Base-by-base conservation (phyloP, 2,888 invertebrate genomes). In the Pandemis corylana region DNA sequence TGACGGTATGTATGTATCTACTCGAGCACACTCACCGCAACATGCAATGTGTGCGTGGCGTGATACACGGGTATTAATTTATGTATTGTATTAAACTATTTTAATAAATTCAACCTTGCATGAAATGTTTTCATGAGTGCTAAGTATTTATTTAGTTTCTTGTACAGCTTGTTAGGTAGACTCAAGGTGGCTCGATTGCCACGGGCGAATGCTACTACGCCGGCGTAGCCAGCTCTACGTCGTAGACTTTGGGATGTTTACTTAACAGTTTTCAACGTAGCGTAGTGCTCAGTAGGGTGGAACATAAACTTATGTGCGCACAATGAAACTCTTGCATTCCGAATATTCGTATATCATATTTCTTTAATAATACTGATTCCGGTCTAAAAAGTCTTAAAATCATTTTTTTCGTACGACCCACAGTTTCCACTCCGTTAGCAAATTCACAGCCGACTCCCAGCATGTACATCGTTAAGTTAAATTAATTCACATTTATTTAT, bases 151-250 rank as follows among this genome's bases (percentile, higher is more conserved):
- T 12, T 10, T 59, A 28, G 59, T 59, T 59, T 12, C 59, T 10
- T 59, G 28, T 59, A 28, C 28, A 28, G 28, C 28, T 59, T 28
- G 59, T 59, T 28, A 28, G 28, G 4, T 56, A 56, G 56, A 20
- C 20, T 53, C 3, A 9, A 56, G 56, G 46, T 20, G 59, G 49
- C 49, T 61, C 61, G 44, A 67, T 72, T 72, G 71, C 51, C 71
- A 28, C 59, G 12, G 59, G 71, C 36, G 49, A 49, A 36, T 56
- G 59, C 64, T 64, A 68, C 64, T 64, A 15, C 44, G 46, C 62
- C 53, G 61, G 36, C 49, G 65, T 65, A 20, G 64, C 10, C 7
- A 13, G 42, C 15, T 36, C 68, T 72, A 68, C 56, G 56, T 62
- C 46, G 46, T 63, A 15, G 68, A 44, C 12, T 15, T 9, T 15